Percentiles rank a stretch among this genome's conserved stretches.
These are phyloP conservation scores for Laothoe populi DNA, from an alignment of 2,888 invertebrate genomes.

Conservation along the genomic window DNA sequence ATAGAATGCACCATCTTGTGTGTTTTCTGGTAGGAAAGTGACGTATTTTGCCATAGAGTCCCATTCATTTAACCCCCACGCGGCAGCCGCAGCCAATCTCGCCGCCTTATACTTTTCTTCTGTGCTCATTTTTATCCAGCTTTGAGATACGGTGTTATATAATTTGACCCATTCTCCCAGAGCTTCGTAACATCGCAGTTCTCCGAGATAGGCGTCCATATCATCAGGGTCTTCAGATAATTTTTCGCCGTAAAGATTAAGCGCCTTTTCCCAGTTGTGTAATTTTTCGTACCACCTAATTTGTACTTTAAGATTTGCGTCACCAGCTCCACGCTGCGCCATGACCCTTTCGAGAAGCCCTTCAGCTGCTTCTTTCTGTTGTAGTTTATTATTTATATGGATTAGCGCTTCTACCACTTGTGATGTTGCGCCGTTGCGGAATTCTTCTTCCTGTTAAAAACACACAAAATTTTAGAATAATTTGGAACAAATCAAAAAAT, in stretches of 20 bases:
- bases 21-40: constrained; percentile 94
- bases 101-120: constrained; percentile 89
- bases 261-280: constrained; percentile 99
- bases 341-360: constrained; percentile 96
- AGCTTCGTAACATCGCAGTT: constrained; percentile 98
- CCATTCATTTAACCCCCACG: constrained; percentile 98
- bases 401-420: constrained; percentile 97
- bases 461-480: too few relatives aligned
- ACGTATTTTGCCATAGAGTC: constrained; percentile 97
- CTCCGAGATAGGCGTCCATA: constrained; percentile 93
- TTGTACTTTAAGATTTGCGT: constrained; percentile 81
- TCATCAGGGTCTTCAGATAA: constrained; percentile 87
- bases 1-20: constrained; percentile 98
- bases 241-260: constrained; percentile 93
- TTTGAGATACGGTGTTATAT: constrained; percentile 91
- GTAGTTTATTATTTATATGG: constrained; percentile 98
- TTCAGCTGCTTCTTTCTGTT: constrained; percentile 99
- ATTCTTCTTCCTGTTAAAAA: constrained; percentile 96
- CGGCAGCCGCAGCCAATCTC: constrained; percentile 95
- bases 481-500: too few relatives aligned
- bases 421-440: constrained; percentile 91
- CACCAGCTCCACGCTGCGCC: constrained; percentile 89
- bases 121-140: constrained; percentile 88
- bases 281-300: constrained; percentile 99
- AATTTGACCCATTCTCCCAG: constrained; percentile 97